These are phyloP conservation scores for Lampris megalopsis DNA, from an alignment of 2,113 vertebrate genomes.

Conservation along the genomic window DNA sequence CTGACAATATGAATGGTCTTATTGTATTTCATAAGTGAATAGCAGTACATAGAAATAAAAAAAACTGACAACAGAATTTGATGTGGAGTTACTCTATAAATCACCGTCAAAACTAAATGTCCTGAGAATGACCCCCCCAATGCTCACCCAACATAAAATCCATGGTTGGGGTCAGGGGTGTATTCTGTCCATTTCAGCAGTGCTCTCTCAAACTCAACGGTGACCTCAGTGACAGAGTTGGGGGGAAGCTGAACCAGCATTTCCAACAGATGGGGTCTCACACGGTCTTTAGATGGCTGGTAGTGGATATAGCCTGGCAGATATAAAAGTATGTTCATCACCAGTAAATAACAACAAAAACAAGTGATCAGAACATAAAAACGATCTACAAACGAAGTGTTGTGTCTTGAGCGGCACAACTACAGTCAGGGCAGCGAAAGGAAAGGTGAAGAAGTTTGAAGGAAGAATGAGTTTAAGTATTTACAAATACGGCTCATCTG, in stretches of 20 bases:
- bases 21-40: no score
- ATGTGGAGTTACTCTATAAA: no score
- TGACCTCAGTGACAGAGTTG: conserved; percentile 93
- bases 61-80: no score
- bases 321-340: no score
- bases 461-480: background rate
- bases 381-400: background rate
- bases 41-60: no score
- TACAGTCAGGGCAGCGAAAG: background rate
- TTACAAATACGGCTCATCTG: conserved; percentile 6
- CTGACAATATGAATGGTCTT: no score
- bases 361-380: background rate
- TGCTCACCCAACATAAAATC: conserved; percentile 93
- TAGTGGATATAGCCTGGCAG: conserved; percentile 96
- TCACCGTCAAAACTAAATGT: no score
- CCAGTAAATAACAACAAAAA: background rate
- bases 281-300: conserved; percentile 93
- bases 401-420: background rate
- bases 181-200: conserved; percentile 98
- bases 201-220: conserved; percentile 95
- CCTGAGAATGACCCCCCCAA: background rate
- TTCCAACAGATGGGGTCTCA: conserved; percentile 93
- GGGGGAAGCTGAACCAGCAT: conserved; percentile 97
- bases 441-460: background rate
- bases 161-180: conserved; percentile 96